phyloP scores from a whole-genome alignment of 2,888 invertebrate genomes.

The Pseudococcus longispinus region DNA sequence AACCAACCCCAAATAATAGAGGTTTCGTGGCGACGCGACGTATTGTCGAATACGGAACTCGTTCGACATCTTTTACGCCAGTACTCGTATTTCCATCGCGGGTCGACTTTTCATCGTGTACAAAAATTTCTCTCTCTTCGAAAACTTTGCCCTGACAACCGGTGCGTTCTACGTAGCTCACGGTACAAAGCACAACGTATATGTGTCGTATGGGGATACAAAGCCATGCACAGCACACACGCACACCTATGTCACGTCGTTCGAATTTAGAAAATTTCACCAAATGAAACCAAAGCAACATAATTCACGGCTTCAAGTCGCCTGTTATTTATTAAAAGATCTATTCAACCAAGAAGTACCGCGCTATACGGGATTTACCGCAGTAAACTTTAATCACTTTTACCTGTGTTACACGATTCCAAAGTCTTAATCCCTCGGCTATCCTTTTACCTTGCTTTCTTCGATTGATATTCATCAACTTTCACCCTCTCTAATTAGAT shows the following conservation, averaged over 20 bases:
- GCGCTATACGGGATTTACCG: conserved; percentile 5
- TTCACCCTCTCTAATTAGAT: conserved; percentile 31
- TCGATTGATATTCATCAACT: conserved; percentile 34
- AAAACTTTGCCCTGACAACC: neutral
- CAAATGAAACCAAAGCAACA: conserved; percentile 7
- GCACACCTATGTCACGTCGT: neutral
- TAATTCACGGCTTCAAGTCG: conserved; percentile 19
- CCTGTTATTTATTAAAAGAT: conserved; percentile 24
- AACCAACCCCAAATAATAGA: conserved; percentile 48
- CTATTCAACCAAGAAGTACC: conserved; percentile 34
- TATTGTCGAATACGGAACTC: conserved; percentile 14
- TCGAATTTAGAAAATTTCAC: conserved; percentile 13
- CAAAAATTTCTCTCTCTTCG: neutral
- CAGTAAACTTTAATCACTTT: conserved; percentile 34
- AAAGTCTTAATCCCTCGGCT: conserved; percentile 31
- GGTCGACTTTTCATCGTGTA: neutral
- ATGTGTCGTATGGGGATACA: neutral
- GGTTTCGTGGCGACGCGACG: conserved; percentile 35
- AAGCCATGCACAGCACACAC: neutral
- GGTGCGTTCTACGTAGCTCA: neutral
- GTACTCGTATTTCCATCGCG: neutral
- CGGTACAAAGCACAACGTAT: neutral
- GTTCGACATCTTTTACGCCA: neutral
- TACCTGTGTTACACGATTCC: neutral
- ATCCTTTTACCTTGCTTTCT: conserved; percentile 10